Percentiles rank a stretch among this genome's conserved stretches.
These are phyloP conservation scores for Drosophila tropicalis DNA, from an alignment of 1,140 invertebrate species.

Conservation along the genomic window DNA sequence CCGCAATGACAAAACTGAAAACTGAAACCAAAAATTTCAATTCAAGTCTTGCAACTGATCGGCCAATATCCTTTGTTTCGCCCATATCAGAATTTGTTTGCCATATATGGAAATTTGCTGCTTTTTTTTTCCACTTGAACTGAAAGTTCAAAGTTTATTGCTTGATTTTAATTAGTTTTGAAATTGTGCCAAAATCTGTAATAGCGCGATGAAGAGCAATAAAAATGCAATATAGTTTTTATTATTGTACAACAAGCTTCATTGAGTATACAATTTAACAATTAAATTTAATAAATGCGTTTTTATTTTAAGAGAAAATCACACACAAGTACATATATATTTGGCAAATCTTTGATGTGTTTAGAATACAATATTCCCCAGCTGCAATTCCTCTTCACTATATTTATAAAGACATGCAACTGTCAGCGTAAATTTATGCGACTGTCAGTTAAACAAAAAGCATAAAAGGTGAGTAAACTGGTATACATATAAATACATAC, in stretches of 20 bases:
- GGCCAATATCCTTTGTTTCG: neutral
- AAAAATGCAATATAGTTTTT: slow-evolving; percentile 3
- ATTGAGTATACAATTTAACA: slow-evolving; percentile 1
- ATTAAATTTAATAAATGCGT: slow-evolving; percentile 1
- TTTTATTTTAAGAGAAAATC: neutral
- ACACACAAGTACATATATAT: neutral
- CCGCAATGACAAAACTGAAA: slow-evolving; percentile 22
- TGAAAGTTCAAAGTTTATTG: slow-evolving; percentile 22
- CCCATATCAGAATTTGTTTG: neutral
- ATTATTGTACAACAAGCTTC: slow-evolving; percentile 4
- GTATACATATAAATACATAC: no score
- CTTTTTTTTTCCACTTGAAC: neutral
- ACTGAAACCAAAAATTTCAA: slow-evolving; percentile 1
- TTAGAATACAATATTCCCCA: slow-evolving; percentile 16
- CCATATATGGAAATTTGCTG: neutral
- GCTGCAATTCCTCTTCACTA: slow-evolving; percentile 49
- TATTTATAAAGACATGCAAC: slow-evolving; percentile 55
- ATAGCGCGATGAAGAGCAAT: neutral
- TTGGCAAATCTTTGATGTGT: slow-evolving; percentile 9
- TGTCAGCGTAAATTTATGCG: slow-evolving; percentile 55
- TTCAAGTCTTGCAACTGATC: neutral
- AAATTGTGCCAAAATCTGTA: neutral
- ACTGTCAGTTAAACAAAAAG: slow-evolving; percentile 44
- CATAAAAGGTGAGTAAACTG: slow-evolving; percentile 9
- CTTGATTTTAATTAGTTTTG: slow-evolving; percentile 1